Evolutionary conservation across 1,140 invertebrate genomes (phyloP).

Genomic region (Probaryconus sp.): DNA sequence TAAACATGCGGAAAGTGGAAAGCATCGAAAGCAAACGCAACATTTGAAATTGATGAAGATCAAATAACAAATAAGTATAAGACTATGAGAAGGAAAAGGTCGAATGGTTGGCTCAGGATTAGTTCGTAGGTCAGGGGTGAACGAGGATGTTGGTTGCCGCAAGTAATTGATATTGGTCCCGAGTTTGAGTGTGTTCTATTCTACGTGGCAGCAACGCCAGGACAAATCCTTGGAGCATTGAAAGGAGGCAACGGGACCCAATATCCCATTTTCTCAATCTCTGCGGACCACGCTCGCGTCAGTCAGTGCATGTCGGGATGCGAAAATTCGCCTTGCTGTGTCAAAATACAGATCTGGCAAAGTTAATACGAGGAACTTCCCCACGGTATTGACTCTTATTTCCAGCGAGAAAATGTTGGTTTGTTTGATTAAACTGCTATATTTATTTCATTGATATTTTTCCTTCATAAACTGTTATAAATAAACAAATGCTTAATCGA

Average conservation of each 20-base stretch:
- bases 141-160: constrained; percentile 38
- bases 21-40: too few species aligned
- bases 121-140: constrained; percentile 39
- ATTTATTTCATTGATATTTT: constrained; percentile 49
- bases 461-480: constrained; percentile 18
- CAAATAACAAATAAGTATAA: constrained; percentile 21
- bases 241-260: constrained; percentile 49
- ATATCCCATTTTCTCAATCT: constrained; percentile 66
- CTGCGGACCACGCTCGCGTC: constrained; percentile 44
- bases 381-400: constrained; percentile 49
- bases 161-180: constrained; percentile 72
- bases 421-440: constrained; percentile 53
- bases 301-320: constrained; percentile 49
- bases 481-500: constrained; percentile 24
- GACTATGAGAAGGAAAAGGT: constrained; percentile 19
- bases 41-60: not conserved
- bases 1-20: too few species aligned
- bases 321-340: constrained; percentile 47
- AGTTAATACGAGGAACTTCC: constrained; percentile 62
- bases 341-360: constrained; percentile 60
- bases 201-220: constrained; percentile 26
- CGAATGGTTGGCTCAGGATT: constrained; percentile 31
- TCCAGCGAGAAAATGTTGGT: constrained; percentile 36
- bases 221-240: constrained; percentile 59
- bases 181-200: constrained; percentile 42